Base-by-base conservation (phyloP, 2,888 invertebrate species). In the Athripsodes cinereus region DNA sequence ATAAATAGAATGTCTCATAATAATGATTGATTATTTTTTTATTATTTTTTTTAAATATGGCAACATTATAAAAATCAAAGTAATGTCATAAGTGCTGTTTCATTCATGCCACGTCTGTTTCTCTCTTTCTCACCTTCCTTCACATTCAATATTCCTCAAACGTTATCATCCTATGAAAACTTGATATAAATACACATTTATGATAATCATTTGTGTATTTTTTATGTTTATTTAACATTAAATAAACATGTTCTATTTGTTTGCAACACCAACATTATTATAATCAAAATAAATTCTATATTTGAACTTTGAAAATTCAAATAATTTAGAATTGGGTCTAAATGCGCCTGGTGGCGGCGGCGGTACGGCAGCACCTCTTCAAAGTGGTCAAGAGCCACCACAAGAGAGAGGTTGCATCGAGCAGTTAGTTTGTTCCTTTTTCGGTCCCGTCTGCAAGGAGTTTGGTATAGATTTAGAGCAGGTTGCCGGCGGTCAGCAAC, bases 371-470 rank as follows among this genome's bases (percentile, higher is more conserved):
- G 53, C 59, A 1, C 11, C 64, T 60, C 63, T 66, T 50, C 67
- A 66, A 2, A 66, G 61, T 21, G 73, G 74, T 59, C 74, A 71
- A 64, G 68, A 70, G 67, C 78, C 76, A 55, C 59, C 76, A 55
- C 62, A 54, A 19, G 62, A 62, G 58, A 22, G 64, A n/a, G 61
- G 64, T 22, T 61, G 62, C 54, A 70, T 78, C 5, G 78, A 78
- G 55, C 75, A 75, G 62, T 68, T 79, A 58, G 72, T 78, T 51
- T 79, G 79, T 50, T 75, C 77, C 0, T 72, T 79, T 1, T 79
- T 78, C 68, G 53, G 74, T 0, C 79, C 79, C 57, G 74, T 78
- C 65, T 79, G 79, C 71, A 79, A 78, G 71, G 78, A 78, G 68
- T 2, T 78, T 35, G 79, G 79, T 10, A 65, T 79, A 0, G 77